phyloP scores from a whole-genome alignment of 2,113 vertebrate species.

The Hippotragus niger region DNA sequence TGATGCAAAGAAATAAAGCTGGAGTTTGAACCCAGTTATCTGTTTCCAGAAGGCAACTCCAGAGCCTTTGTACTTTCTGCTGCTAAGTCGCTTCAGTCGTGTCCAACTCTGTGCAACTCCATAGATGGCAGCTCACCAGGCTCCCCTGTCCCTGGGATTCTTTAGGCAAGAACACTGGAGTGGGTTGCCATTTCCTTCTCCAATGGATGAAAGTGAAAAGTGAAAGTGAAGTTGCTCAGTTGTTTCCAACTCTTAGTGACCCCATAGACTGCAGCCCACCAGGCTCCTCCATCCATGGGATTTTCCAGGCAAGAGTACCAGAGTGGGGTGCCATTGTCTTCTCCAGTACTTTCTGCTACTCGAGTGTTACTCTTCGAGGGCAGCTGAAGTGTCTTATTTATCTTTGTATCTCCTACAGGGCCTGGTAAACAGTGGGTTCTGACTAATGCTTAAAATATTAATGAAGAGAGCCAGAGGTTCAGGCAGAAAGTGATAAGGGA shows the following conservation, averaged over 20 bases:
- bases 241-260: fast-evolving
- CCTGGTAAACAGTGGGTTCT: background rate
- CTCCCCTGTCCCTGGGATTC: background rate
- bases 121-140: background rate
- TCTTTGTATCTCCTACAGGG: background rate
- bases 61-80: background rate
- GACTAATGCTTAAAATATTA: background rate
- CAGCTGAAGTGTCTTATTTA: background rate
- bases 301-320: background rate
- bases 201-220: background rate
- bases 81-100: background rate
- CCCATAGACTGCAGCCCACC: background rate
- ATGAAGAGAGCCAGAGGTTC: background rate
- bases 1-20: background rate
- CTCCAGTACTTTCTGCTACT: background rate
- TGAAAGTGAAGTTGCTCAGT: background rate
- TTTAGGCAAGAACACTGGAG: background rate
- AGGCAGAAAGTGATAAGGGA: background rate
- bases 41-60: background rate
- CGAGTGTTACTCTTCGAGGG: background rate
- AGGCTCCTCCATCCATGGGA: background rate
- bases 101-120: background rate
- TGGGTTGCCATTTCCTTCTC: background rate
- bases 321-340: background rate
- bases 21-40: background rate